Conservation (phyloP, 2,888 invertebrate species). For the Geotrupes spiniger region DNA sequence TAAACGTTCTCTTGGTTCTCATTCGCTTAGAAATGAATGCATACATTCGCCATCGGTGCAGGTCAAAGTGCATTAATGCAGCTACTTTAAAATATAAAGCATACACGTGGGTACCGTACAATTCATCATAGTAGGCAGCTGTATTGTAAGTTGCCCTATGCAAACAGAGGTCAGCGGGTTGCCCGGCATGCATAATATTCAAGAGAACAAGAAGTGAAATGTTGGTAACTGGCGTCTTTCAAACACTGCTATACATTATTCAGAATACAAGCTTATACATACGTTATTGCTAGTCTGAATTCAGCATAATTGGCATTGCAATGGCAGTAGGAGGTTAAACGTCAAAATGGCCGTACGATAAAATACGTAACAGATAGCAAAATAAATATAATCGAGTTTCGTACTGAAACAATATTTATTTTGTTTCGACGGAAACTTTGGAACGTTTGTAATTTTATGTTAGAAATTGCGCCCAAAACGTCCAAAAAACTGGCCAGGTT, state of each 20-base stretch:
- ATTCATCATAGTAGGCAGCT: constrained; percentile 26
- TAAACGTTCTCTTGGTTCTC: no score
- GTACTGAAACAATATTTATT: no score
- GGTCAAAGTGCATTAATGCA: constrained; percentile 18
- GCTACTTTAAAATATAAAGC: constrained; percentile 23
- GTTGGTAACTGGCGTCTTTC: constrained; percentile 24
- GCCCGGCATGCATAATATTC: constrained; percentile 27
- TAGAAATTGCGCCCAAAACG: no score
- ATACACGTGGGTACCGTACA: constrained; percentile 19
- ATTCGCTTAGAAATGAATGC: neutral
- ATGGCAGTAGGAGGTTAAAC: no score
- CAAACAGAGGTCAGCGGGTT: constrained; percentile 29
- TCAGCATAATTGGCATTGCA: constrained; percentile 3
- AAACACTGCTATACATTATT: constrained; percentile 13
- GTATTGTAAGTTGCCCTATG: constrained; percentile 29
- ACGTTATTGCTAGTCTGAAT: neutral
- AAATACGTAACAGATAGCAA: no score
- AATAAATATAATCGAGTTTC: no score
- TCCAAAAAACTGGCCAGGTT: no score
- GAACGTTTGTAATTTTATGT: no score
- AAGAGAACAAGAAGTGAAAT: constrained; percentile 26
- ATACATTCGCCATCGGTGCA: constrained; percentile 1
- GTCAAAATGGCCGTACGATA: no score
- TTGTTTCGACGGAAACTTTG: no score
- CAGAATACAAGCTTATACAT: constrained; percentile 1